phyloP scores from a whole-genome alignment of 2,888 invertebrate species.

The Crossocerus cetratus region DNA sequence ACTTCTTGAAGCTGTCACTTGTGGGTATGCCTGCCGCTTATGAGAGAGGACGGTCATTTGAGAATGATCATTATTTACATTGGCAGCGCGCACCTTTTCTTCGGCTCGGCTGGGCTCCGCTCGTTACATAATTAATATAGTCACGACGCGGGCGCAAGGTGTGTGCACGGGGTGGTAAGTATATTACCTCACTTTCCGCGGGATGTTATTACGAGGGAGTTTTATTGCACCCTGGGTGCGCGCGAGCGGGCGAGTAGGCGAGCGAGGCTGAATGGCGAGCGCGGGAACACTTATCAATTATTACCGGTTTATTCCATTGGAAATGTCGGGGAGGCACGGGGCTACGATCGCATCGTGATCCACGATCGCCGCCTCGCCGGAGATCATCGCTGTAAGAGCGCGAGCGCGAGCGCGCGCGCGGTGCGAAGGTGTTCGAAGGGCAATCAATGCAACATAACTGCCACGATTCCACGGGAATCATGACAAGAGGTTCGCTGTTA shows the following conservation, averaged over 20 bases:
- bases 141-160: neutral
- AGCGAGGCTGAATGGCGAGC: too few species aligned
- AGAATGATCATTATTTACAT: constrained; percentile 46
- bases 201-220: neutral
- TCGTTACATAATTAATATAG: constrained; percentile 9
- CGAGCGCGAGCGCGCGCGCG: constrained; percentile 14
- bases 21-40: too few species aligned
- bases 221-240: neutral
- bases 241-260: too few species aligned
- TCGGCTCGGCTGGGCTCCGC: too few species aligned
- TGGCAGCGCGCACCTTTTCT: neutral
- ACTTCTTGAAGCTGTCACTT: too few species aligned
- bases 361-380: constrained; percentile 26
- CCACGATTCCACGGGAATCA: constrained; percentile 60
- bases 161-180: neutral
- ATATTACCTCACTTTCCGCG: neutral
- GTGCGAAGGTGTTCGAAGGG: constrained; percentile 52
- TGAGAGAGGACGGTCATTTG: constrained; percentile 31
- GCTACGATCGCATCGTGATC: constrained; percentile 6
- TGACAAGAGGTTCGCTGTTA: constrained; percentile 61
- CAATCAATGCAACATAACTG: constrained; percentile 65
- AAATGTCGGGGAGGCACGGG: neutral
- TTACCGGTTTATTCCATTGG: neutral
- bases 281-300: neutral
- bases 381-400: constrained; percentile 19